Percentiles rank a stretch among this genome's conserved stretches.
Conservation (phyloP, 2,888 invertebrate species). For the Lochmaea capreae region DNA sequence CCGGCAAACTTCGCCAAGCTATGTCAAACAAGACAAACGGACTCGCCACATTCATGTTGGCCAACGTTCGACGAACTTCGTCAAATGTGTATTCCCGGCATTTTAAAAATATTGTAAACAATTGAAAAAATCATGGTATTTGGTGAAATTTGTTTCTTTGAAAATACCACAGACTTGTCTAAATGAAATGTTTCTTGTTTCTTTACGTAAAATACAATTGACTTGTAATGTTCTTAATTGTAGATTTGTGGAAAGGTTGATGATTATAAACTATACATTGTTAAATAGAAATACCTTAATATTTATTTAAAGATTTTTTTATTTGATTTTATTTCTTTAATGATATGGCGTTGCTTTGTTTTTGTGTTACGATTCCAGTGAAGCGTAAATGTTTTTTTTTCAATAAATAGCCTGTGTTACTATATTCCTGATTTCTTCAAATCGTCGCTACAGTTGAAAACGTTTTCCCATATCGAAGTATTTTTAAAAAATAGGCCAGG, state of each 20-base stretch:
- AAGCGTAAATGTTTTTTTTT: conserved; percentile 35
- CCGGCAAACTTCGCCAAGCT: no score
- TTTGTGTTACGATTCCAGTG: conserved; percentile 36
- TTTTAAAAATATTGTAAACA: not conserved
- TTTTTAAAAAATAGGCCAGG: no score
- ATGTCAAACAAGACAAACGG: no score
- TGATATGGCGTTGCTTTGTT: conserved; percentile 34
- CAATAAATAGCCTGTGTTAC: conserved; percentile 37
- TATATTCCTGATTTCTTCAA: conserved; percentile 27
- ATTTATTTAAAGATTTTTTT: conserved; percentile 57
- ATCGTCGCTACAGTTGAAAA: not conserved
- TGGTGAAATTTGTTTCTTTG: not conserved
- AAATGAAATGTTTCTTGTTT: conserved; percentile 59
- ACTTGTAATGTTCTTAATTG: conserved; percentile 68
- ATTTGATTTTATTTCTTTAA: conserved; percentile 43
- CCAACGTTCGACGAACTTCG: no score
- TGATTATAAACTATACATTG: conserved; percentile 69
- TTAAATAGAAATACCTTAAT: conserved; percentile 69
- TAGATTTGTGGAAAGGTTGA: conserved; percentile 69
- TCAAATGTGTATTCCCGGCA: no score
- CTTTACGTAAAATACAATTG: conserved; percentile 63
- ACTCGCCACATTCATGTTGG: no score
- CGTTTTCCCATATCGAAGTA: not conserved
- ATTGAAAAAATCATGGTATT: not conserved
- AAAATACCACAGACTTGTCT: conserved; percentile 10